Percentiles rank a stretch among this genome's conserved stretches.
These are phyloP conservation scores for Ceratoteleas bidentatus DNA, from an alignment of 1,140 invertebrate species.

Conservation along the genomic window DNA sequence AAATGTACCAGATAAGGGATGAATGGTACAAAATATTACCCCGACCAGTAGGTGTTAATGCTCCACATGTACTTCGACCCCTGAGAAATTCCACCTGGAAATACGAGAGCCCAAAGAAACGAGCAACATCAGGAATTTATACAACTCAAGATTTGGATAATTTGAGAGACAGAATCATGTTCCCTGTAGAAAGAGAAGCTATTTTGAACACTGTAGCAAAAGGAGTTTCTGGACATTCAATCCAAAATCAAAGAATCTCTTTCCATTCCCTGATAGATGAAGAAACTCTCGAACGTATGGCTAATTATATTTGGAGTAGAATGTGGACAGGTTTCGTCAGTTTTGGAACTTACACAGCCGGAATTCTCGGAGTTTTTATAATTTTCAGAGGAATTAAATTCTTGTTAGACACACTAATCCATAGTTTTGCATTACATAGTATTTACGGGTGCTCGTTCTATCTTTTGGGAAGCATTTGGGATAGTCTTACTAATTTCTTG, in stretches of 20 bases:
- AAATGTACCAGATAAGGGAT: neutral
- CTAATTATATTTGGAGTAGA: neutral
- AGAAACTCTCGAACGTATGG: neutral
- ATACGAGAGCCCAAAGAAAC: neutral
- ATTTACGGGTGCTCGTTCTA: too few relatives aligned
- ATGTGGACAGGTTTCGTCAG: neutral
- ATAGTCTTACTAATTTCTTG: too few relatives aligned
- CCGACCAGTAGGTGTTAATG: neutral
- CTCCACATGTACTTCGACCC: neutral
- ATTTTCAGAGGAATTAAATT: too few relatives aligned
- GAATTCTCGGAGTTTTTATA: neutral
- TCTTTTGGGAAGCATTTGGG: too few relatives aligned
- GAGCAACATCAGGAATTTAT: neutral
- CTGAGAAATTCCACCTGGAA: neutral
- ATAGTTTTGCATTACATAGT: too few relatives aligned
- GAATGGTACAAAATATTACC: neutral
- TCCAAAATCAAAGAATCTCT: neutral
- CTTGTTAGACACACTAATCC: too few relatives aligned
- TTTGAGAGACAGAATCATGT: neutral
- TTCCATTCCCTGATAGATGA: neutral
- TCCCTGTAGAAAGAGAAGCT: conserved; percentile 3
- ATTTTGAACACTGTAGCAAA: too few relatives aligned
- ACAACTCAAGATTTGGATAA: neutral
- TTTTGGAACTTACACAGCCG: neutral
- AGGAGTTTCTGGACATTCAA: neutral